A percentile compares a stretch with the other conserved stretches of the same genome.
phyloP scores from a whole-genome alignment of 2,113 vertebrate genomes.

The Lanius collurio region DNA sequence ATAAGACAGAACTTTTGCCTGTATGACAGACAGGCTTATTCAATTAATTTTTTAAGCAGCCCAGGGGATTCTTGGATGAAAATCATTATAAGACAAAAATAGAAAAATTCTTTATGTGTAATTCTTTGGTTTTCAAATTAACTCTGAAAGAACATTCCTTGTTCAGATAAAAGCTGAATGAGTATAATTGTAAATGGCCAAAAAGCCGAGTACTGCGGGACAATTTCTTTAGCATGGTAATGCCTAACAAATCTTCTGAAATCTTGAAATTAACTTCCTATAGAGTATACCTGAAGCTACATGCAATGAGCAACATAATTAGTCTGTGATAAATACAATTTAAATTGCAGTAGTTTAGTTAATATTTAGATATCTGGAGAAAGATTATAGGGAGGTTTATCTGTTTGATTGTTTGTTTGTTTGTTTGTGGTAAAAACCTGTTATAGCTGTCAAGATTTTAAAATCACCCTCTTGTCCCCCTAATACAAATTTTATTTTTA shows the following conservation, averaged over 20 bases:
- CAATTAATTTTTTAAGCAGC: slow-evolving; percentile 8
- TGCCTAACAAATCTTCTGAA: neutral
- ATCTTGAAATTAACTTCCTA: neutral
- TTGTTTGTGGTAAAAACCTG: neutral
- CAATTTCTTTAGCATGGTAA: neutral
- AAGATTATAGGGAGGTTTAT: neutral
- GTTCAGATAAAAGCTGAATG: neutral
- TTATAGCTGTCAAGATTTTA: neutral
- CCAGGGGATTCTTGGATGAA: neutral
- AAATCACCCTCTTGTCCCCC: fast-evolving
- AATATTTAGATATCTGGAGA: neutral
- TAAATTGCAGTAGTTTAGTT: neutral
- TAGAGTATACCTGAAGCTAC: neutral
- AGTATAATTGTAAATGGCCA: neutral
- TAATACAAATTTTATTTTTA: neutral
- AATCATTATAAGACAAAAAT: neutral
- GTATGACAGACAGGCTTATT: neutral
- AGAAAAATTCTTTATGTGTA: neutral
- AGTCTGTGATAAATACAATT: neutral
- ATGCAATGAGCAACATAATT: neutral
- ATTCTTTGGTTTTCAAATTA: slow-evolving; percentile 4
- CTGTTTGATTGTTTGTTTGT: neutral
- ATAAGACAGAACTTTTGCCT: neutral
- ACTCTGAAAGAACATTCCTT: neutral
- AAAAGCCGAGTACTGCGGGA: neutral